Evolutionary conservation across 2,888 invertebrate species (phyloP).

Genomic region (Phalangium opilio): DNA sequence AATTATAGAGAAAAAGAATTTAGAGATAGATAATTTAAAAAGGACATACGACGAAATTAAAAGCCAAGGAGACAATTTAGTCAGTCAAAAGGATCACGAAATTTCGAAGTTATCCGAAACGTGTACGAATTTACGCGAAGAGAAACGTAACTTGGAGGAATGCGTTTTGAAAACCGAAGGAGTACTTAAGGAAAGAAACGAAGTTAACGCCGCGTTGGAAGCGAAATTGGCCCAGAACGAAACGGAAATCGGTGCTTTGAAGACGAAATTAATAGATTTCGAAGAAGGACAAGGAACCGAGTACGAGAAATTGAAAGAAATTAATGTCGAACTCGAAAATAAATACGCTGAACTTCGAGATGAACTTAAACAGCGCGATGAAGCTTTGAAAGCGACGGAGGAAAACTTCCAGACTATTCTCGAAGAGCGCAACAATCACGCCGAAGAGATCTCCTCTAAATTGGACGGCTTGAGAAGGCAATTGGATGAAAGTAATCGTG

Average conservation of each 20-base stretch:
- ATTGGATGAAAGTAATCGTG: slow-evolving; percentile 2
- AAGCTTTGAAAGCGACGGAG: neutral
- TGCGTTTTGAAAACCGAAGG: neutral
- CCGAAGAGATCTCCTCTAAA: slow-evolving; percentile 3
- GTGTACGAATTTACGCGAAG: too few relatives aligned
- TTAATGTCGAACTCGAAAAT: neutral
- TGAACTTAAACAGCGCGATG: neutral
- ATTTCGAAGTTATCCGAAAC: too few relatives aligned
- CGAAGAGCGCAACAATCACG: neutral
- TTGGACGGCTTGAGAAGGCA: slow-evolving; percentile 1
- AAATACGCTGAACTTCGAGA: neutral
- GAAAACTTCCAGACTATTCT: neutral
- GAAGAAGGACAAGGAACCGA: neutral
- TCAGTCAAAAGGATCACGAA: neutral
- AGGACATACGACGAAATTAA: slow-evolving; percentile 9
- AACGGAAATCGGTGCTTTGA: neutral
- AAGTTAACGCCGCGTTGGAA: neutral
- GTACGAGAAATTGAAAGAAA: neutral
- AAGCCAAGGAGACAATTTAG: slow-evolving; percentile 9
- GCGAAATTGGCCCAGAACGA: too few relatives aligned
- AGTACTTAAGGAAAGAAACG: slow-evolving; percentile 5
- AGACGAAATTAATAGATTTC: neutral
- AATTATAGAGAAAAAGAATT: slow-evolving; percentile 9
- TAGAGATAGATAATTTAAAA: slow-evolving; percentile 1
- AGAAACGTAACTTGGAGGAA: slow-evolving; percentile 6